Percentiles rank a stretch among this genome's conserved stretches.
phyloP scores from a whole-genome alignment of 92 coral and sea anemone genomes.

The Chrysogorgia sp. region DNA sequence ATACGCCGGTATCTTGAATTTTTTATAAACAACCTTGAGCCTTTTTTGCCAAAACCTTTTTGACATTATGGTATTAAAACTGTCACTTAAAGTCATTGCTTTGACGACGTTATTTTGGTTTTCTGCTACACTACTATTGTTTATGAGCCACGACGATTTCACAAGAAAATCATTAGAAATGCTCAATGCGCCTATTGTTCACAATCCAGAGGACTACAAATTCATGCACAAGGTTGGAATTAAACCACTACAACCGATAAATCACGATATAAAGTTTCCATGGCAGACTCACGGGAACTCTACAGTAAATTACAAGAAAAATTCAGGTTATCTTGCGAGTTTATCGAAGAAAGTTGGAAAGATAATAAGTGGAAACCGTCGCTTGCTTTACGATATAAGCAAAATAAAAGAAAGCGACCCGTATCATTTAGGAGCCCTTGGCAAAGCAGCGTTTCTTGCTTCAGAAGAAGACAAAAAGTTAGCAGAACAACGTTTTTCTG shows the following conservation, averaged over 20 bases:
- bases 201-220: conserved; percentile 72
- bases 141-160: conserved; percentile 87
- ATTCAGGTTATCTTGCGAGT: conserved; percentile 36
- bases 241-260: conserved; percentile 79
- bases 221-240: conserved; percentile 93
- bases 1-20: too few relatives aligned
- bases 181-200: conserved; percentile 88
- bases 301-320: conserved; percentile 30
- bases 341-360: conserved; percentile 55
- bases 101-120: conserved; percentile 95
- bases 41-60: neutral
- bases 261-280: conserved; percentile 90
- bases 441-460: conserved; percentile 79
- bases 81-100: conserved; percentile 80
- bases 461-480: conserved; percentile 82
- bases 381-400: conserved; percentile 84
- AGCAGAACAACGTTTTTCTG: conserved; percentile 80
- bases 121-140: conserved; percentile 85
- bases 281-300: conserved; percentile 73
- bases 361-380: conserved; percentile 46
- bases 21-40: too few relatives aligned
- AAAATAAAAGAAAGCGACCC: conserved; percentile 77
- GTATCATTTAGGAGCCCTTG: conserved; percentile 85
- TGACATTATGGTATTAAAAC: conserved; percentile 67
- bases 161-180: conserved; percentile 89